Evolutionary conservation across 2,888 invertebrate genomes (phyloP).

Genomic region (Ornithoptera alexandrae): DNA sequence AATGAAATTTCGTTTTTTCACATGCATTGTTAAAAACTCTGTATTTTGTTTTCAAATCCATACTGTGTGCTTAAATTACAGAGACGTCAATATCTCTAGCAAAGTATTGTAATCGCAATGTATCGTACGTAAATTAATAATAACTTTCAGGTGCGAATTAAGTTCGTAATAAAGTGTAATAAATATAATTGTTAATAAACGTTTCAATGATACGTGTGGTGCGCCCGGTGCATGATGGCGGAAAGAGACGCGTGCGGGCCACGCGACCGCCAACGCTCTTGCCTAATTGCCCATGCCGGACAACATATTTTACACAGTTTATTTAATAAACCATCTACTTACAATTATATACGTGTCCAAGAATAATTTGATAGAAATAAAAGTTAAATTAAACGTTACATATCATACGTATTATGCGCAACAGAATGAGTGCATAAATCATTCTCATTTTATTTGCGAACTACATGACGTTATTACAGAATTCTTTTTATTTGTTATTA

Average conservation of each 20-base stretch:
- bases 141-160: constrained; percentile 1
- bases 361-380: neutral
- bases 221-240: constrained; percentile 35
- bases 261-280: constrained; percentile 40
- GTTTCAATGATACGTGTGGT: constrained; percentile 16
- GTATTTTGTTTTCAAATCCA: neutral
- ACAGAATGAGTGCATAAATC: too few species aligned
- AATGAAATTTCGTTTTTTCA: neutral
- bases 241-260: constrained; percentile 45
- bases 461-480: too few species aligned
- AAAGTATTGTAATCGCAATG: neutral
- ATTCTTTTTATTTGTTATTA: too few species aligned
- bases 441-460: too few species aligned
- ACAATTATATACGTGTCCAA: neutral
- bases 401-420: neutral
- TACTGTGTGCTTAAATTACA: too few species aligned
- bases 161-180: constrained; percentile 19
- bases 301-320: constrained; percentile 26
- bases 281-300: constrained; percentile 26
- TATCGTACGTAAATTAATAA: neutral
- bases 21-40: neutral
- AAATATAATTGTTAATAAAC: constrained; percentile 24
- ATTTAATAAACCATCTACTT: constrained; percentile 2
- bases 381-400: neutral
- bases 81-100: too few species aligned